Conservation (phyloP, 2,797 vertebrate species). For the Paguma larvata region DNA sequence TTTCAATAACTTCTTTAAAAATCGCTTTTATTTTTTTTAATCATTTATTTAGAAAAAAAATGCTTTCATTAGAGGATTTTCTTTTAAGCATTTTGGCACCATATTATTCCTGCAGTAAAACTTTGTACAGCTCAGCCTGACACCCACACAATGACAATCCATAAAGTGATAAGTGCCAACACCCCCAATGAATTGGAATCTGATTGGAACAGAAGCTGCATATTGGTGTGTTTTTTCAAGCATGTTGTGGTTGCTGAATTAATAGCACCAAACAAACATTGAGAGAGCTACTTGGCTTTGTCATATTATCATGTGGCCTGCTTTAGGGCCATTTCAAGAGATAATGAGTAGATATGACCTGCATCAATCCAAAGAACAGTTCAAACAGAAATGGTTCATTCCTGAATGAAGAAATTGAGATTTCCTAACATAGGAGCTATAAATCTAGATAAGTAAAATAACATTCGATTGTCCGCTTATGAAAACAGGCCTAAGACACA, state of each 20-base stretch:
- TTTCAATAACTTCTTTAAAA: constrained; percentile 37
- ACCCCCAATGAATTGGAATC: not conserved
- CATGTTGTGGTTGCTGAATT: not conserved
- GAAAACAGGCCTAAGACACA: not conserved
- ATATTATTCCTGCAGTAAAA: not conserved
- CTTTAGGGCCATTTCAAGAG: constrained; percentile 46
- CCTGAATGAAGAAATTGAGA: constrained; percentile 47
- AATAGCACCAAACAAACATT: constrained; percentile 1
- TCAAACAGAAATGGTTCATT: constrained; percentile 44
- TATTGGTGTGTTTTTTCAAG: not conserved
- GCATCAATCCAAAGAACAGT: constrained; percentile 56
- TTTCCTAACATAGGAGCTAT: not conserved
- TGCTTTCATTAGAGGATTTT: not conserved
- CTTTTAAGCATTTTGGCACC: not conserved
- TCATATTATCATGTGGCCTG: not conserved
- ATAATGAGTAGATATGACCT: constrained; percentile 48
- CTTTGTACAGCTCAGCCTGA: not conserved
- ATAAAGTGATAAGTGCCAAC: not conserved
- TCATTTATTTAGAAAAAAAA: not conserved
- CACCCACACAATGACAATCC: not conserved
- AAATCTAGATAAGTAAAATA: constrained; percentile 59
- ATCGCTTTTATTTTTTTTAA: not conserved
- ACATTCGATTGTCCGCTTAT: constrained; percentile 6
- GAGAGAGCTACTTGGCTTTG: not conserved
- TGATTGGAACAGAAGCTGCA: not conserved